Evolutionary conservation across 2,113 vertebrate species (phyloP), one percentile per base, ranked within the genome.

Genomic region (Chionis minor): DNA sequence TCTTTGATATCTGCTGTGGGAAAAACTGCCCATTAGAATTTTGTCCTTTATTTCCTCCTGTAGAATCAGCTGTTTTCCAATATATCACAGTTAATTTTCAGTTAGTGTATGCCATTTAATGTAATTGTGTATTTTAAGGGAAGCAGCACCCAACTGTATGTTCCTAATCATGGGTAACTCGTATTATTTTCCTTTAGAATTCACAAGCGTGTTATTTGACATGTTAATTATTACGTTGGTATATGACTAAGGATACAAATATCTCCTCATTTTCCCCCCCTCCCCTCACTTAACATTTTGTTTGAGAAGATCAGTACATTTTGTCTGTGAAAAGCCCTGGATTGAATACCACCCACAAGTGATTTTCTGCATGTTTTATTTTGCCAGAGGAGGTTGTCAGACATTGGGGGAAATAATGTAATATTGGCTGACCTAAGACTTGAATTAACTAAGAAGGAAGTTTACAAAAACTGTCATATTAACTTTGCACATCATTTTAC

Each of bases 341-440:
- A 92, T 97, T 97, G 94, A 97, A 96, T 93, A 94, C 94, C 91
- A 92, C 89, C 94, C 87, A 94, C 96, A 96, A 94, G 92, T 88
- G 32, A 95, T 95, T 95, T 94, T 88, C 71, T 89, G 28, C 20
- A 28, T 90, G 77, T 86, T 92, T 95, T 92, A 73, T 93, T 94
- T 96, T 94, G 97, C 96, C 86, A 67, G 38, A 80, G 63, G 49
- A 75, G 81, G 92, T 89, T 92, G 55, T 94, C 96, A 96, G 92
- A 96, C 70, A 33, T 13, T 73, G 52, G 92, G 72, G 88, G 42
- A 94, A 96, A 95, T 66, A 93, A 91, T 88, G 90, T 92, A 93
- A 88, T 96, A 33, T 44, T 93, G 90, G 81, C 89, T 92, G 71
- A 88, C 92, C 94, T 73, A 61, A 75, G 72, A 95, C 81, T 97